A percentile compares a stretch with the other conserved stretches of the same genome.
Evolutionary conservation across 2,113 vertebrate species (phyloP).

Genomic region (Chloebia gouldiae): DNA sequence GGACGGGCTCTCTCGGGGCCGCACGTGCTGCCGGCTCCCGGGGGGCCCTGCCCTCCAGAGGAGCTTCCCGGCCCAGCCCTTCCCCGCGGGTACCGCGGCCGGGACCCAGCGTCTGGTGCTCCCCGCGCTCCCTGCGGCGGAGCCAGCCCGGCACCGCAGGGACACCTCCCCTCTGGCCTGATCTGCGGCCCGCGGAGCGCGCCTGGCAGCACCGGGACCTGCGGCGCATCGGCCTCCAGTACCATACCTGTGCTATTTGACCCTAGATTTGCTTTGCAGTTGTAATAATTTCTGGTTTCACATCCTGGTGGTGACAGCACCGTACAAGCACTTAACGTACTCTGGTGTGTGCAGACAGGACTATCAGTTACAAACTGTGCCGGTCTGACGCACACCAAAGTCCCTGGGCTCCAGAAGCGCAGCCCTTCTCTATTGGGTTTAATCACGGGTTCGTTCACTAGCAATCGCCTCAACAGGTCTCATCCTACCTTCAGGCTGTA

Average conservation of each 20-base stretch:
- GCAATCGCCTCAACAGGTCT: not conserved
- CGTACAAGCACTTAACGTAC: not conserved
- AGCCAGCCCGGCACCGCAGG: not conserved
- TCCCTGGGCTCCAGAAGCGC: not conserved
- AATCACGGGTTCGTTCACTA: not conserved
- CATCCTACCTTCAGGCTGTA: not conserved
- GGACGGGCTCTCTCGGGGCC: accelerated
- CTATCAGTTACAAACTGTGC: not conserved
- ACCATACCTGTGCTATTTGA: no score
- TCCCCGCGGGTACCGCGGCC: accelerated
- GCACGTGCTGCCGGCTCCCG: accelerated
- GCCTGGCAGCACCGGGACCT: not conserved
- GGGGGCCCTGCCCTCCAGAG: accelerated
- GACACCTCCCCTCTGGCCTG: not conserved
- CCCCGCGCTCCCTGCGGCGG: not conserved
- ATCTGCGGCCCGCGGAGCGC: not conserved
- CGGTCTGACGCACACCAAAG: not conserved
- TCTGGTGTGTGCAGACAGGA: not conserved
- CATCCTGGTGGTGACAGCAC: not conserved
- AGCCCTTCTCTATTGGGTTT: not conserved
- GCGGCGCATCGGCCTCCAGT: not conserved
- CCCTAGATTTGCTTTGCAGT: not conserved
- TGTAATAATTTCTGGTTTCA: not conserved
- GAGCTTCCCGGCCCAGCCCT: accelerated
- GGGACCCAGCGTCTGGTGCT: not conserved